These are phyloP conservation scores for Apis florea DNA, from an alignment of 1,140 invertebrate species.

Conservation along the genomic window DNA sequence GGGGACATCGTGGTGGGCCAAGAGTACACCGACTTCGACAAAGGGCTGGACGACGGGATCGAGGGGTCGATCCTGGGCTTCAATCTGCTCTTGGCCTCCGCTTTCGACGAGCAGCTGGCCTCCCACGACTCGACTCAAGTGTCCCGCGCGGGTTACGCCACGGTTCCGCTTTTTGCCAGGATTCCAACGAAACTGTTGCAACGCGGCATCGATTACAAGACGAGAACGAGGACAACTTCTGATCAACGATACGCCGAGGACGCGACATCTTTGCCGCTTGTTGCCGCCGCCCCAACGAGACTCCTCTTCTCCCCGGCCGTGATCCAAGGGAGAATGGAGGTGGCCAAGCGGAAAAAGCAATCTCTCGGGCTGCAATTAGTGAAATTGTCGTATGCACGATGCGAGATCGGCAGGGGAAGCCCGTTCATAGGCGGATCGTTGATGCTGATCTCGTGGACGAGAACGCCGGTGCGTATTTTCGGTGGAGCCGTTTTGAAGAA, in stretches of 20 bases:
- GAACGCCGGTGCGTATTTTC: slow-evolving; percentile 81
- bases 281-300: neutral
- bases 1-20: slow-evolving; percentile 85
- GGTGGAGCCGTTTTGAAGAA: slow-evolving; percentile 82
- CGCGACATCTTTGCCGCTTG: neutral
- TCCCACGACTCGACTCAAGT: neutral
- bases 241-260: neutral
- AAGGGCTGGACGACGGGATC: slow-evolving; percentile 83
- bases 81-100: slow-evolving; percentile 83
- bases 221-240: neutral
- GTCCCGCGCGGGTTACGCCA: neutral
- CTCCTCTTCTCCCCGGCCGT: neutral
- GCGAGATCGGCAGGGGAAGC: slow-evolving; percentile 79
- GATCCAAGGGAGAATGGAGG: neutral
- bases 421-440: slow-evolving; percentile 75
- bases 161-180: neutral
- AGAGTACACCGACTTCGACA: slow-evolving; percentile 84
- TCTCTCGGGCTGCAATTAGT: slow-evolving; percentile 79
- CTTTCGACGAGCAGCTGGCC: slow-evolving; percentile 77
- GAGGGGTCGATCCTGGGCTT: slow-evolving; percentile 86
- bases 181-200: slow-evolving; percentile 1
- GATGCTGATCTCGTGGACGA: slow-evolving; percentile 81
- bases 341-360: neutral
- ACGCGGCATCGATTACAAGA: neutral
- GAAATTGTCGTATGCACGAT: slow-evolving; percentile 76